Base-by-base conservation (phyloP, 2,113 vertebrate species). In the Larimichthys polyactis region DNA sequence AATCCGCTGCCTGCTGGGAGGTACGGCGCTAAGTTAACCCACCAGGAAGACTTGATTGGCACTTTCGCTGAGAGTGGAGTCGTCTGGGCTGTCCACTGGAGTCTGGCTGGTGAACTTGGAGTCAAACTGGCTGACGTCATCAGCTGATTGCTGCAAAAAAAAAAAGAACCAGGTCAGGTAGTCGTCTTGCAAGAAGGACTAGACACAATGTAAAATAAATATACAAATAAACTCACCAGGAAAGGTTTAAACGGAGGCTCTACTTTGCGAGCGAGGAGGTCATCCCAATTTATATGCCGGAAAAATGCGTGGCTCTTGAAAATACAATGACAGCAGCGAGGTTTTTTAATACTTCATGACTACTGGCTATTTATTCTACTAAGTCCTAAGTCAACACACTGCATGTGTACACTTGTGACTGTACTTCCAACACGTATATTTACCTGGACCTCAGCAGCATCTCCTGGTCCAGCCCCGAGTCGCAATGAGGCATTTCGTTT, bases 1-100 rank as follows among this genome's bases (percentile, higher is more conserved):
- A 3, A 4, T 32, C 1, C 17, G 17, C 27, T 7, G 16, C 59
- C 14, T 32, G 22, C 3, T 14, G 27, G 6, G 29, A 60, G 22
- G 27, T 27, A 27, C 11, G 11, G 17, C 58, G 51, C 24, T 5
- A 3, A 3, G 17, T 20, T 20, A 88, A 88, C 96, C 95, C 94
- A 99, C 98, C 97, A 98, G 93, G 95, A 99, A 99, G 94, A 98
- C 97, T 95, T 98, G 97, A 95, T 99, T 99, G 96, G 98, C 98
- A 96, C 98, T 99, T 96, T 99, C 98, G 77, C 98, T 99, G 92
- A 99, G 97, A 83, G 97, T 97, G 88, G 98, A 98, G 94, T 99
- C 98, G 84, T 99, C 98, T 12, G 98, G 98, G 91, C 98, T 99
- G 93, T 99, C 98, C 86, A 99, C 98, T 79, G 98, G 98, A 87